These are phyloP conservation scores for Rhagologus leucostigma DNA, from an alignment of 2,113 vertebrate species.

Conservation along the genomic window DNA sequence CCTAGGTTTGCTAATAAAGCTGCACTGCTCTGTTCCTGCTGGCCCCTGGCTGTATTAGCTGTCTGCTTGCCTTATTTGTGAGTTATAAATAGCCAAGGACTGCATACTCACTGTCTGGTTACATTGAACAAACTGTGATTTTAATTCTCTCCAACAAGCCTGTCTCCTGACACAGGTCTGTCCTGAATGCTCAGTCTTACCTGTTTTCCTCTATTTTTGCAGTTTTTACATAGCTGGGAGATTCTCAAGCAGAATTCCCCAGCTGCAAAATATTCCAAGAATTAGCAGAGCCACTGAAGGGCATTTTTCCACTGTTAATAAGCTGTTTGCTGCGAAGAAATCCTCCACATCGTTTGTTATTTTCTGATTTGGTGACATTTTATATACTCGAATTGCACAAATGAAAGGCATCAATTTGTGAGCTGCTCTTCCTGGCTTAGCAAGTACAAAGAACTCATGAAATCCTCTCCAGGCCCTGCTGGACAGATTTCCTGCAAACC, in stretches of 20 bases:
- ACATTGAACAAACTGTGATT: slow-evolving; percentile 18
- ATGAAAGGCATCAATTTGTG: background rate
- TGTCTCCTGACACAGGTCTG: slow-evolving; percentile 12
- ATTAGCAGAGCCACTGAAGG: background rate
- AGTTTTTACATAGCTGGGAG: background rate
- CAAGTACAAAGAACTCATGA: fast-evolving
- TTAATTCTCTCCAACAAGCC: slow-evolving; percentile 47
- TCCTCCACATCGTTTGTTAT: fast-evolving
- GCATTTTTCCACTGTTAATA: background rate
- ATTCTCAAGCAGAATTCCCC: background rate
- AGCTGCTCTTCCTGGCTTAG: background rate
- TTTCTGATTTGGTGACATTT: background rate
- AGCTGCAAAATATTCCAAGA: background rate
- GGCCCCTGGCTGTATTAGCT: slow-evolving; percentile 49
- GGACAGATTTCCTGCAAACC: background rate
- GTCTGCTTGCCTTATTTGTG: slow-evolving; percentile 53
- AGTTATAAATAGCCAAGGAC: slow-evolving; percentile 63
- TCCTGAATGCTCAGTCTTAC: background rate
- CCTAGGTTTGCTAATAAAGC: slow-evolving; percentile 50
- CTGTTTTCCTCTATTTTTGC: background rate
- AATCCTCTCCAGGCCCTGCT: background rate
- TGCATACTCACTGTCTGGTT: slow-evolving; percentile 48
- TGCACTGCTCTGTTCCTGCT: slow-evolving; percentile 22
- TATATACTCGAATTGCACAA: background rate
- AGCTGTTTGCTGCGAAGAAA: background rate